A percentile compares a stretch with the other conserved stretches of the same genome.
These are phyloP conservation scores for Paratilapia polleni DNA, from an alignment of 2,113 vertebrate genomes.

Conservation along the genomic window DNA sequence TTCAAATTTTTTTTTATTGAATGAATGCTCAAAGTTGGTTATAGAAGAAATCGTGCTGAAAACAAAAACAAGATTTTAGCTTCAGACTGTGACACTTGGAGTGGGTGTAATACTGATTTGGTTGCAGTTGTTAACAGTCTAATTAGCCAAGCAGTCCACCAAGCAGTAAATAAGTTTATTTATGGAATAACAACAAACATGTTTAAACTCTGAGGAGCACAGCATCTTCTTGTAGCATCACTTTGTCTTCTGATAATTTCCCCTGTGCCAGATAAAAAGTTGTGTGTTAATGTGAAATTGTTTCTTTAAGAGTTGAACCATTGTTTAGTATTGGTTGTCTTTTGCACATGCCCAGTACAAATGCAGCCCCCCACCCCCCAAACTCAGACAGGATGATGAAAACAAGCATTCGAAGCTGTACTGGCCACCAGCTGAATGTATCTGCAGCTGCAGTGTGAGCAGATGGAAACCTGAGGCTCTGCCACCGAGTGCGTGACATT, in stretches of 20 bases:
- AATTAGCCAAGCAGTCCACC: too few species aligned
- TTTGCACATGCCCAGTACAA: too few species aligned
- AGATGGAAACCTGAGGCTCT: conserved; percentile 1
- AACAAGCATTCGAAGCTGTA: neutral
- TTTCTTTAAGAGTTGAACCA: too few species aligned
- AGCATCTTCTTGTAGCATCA: too few species aligned
- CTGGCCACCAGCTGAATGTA: neutral
- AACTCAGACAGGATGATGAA: neutral
- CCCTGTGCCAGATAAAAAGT: neutral
- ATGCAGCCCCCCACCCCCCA: neutral
- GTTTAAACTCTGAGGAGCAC: too few species aligned
- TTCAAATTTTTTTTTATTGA: too few species aligned
- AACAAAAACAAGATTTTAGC: neutral
- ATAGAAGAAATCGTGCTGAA: neutral
- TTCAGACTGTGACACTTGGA: too few species aligned
- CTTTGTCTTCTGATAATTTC: neutral
- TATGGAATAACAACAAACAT: too few species aligned
- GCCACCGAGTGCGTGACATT: neutral
- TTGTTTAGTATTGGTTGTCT: neutral
- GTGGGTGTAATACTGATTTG: too few species aligned
- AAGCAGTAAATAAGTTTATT: too few species aligned
- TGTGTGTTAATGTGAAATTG: neutral
- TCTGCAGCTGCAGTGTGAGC: conserved; percentile 11
- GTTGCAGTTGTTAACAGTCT: too few species aligned
- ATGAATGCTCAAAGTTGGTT: neutral